Base-by-base conservation (phyloP, 2,888 invertebrate species). In the Ophion obscuratus region DNA sequence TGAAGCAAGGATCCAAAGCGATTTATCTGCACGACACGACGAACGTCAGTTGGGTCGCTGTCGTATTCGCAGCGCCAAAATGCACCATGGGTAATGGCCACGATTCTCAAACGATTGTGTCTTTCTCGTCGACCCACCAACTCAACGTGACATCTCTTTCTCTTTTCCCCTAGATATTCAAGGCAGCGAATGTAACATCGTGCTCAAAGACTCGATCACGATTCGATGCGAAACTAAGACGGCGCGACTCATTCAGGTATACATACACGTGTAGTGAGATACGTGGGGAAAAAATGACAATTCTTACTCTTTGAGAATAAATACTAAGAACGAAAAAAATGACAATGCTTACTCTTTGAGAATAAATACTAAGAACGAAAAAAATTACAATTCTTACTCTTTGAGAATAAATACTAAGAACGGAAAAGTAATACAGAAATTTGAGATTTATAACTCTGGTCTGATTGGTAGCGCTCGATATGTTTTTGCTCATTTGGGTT, bases 1-100 rank as follows among this genome's bases (percentile, higher is more conserved):
- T 96, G 77, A 97, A 97, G 91, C 95, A 97, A 90, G 96, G 95
- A 84, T 96, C 97, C 0, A 92, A 95, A 0, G 95, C 95, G 61
- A 94, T 97, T 78, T 97, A 95, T 92, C 93, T 99, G 0, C 96
- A 97, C 87, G 99, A 99, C 92, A 96, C 97, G 0, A 97, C 98
- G 0, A 95, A 97, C 93, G 96, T 99, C 0, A 96, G 97, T 89
- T 97, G 98, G 0, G 95, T 97, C 92, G 96, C 98, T 0, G 94
- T 99, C 83, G 94, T 99, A 59, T 98, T 99, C 92, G 98, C 99
- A 92, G 98, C 98, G 0, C 97, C 98, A 89, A 94, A 95, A 87
- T 75, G 84, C 74, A 88, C 87, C 7, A 85, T 90, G 79, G 86
- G 91, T 91, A 87, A 83, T 68, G 7, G 31, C 40, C 2, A 36